These are phyloP conservation scores for Lepidochrysops patricia DNA, from an alignment of 2,888 invertebrate species.

Conservation along the genomic window DNA sequence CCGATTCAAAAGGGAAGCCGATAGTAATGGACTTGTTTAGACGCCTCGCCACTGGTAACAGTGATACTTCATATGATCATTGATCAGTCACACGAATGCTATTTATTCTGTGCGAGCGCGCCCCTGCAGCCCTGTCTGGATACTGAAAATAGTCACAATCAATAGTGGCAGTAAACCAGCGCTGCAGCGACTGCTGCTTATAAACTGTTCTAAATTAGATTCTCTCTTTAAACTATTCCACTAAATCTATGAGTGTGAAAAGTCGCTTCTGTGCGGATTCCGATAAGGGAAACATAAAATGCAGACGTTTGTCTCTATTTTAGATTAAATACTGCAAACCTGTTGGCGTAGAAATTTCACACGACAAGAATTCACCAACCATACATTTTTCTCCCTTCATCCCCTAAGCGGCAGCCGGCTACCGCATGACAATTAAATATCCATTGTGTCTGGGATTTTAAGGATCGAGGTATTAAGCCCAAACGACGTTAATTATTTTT, in stretches of 20 bases:
- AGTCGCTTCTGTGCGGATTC: constrained; percentile 25
- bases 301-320: background rate
- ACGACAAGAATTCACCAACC: too few species aligned
- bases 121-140: background rate
- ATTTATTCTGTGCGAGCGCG: background rate
- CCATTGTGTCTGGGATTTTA: too few species aligned
- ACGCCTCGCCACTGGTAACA: too few species aligned
- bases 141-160: constrained; percentile 53
- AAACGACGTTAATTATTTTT: background rate
- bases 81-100: background rate
- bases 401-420: too few species aligned
- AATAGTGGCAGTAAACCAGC: constrained; percentile 30
- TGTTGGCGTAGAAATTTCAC: background rate
- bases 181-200: constrained; percentile 9
- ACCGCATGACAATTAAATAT: too few species aligned
- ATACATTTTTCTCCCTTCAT: too few species aligned
- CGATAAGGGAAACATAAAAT: constrained; percentile 25
- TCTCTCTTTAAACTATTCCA: constrained; percentile 13
- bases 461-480: too few species aligned
- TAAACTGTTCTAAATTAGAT: constrained; percentile 12
- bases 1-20: too few species aligned
- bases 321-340: background rate
- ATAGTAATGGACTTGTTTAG: too few species aligned
- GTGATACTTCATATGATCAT: background rate
- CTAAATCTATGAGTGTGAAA: constrained; percentile 12